These are phyloP conservation scores for Ammospiza maritima DNA, from an alignment of 2,797 vertebrate genomes.

Conservation along the genomic window DNA sequence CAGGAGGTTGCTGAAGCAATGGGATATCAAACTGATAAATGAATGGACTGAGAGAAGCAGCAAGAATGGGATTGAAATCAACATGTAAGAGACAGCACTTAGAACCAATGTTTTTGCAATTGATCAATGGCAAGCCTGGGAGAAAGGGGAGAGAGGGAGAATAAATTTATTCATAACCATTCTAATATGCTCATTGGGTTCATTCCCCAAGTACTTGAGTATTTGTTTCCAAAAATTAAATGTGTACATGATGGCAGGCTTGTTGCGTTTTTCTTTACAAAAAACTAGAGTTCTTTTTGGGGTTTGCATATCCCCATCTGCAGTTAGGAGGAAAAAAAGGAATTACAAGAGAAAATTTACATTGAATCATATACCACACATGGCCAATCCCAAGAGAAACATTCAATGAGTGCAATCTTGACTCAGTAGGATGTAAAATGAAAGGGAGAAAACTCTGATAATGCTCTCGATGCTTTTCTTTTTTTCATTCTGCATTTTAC, in stretches of 20 bases:
- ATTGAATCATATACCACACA: background rate
- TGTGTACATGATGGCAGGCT: background rate
- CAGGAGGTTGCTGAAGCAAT: background rate
- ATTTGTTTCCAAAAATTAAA: background rate
- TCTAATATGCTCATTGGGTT: background rate
- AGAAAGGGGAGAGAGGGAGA: background rate
- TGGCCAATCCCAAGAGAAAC: background rate
- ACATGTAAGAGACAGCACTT: background rate
- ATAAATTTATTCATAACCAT: background rate
- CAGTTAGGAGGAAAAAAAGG: background rate
- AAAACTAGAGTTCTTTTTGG: background rate
- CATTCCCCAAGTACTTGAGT: background rate
- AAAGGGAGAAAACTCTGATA: background rate
- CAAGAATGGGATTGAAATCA: background rate
- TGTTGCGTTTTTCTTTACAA: background rate
- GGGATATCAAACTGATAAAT: background rate
- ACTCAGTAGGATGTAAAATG: background rate
- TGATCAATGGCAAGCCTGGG: background rate
- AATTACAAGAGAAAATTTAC: background rate
- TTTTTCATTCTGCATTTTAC: background rate
- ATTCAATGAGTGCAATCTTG: background rate
- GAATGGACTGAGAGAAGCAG: background rate
- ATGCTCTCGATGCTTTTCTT: accelerated
- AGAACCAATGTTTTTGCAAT: background rate
- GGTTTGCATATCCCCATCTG: background rate